These are phyloP conservation scores for Crotalus tigris DNA, from an alignment of 2,113 vertebrate genomes.

Conservation along the genomic window DNA sequence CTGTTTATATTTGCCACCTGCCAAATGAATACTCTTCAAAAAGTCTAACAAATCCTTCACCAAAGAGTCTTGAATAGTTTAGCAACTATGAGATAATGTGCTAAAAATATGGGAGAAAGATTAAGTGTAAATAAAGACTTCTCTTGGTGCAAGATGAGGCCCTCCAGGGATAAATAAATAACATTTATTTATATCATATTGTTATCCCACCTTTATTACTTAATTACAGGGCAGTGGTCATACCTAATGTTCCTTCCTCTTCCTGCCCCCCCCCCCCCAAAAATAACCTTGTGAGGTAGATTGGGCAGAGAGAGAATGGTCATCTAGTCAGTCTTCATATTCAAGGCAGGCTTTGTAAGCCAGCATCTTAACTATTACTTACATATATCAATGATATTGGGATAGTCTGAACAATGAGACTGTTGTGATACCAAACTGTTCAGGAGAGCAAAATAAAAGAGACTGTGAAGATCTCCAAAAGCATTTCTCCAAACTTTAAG, in stretches of 20 bases:
- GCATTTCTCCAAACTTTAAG: background rate
- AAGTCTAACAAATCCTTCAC: background rate
- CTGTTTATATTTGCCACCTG: background rate
- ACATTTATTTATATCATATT: background rate
- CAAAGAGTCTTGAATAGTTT: background rate
- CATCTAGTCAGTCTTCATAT: background rate
- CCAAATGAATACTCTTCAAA: background rate
- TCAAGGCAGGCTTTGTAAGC: background rate
- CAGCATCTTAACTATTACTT: background rate
- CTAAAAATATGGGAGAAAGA: background rate
- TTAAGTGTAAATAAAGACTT: background rate
- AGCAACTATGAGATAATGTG: background rate
- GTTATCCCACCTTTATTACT: background rate
- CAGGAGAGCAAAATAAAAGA: background rate
- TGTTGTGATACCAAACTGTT: background rate
- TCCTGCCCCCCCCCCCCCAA: rapidly evolving
- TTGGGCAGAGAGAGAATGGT: background rate
- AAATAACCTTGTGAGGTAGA: background rate
- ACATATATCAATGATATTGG: background rate
- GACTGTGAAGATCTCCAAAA: background rate
- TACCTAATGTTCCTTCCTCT: background rate
- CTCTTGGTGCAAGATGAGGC: background rate
- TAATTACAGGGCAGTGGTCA: background rate
- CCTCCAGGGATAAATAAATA: background rate
- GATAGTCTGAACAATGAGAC: background rate